Base-by-base conservation (phyloP, 2,797 vertebrate species). In the Sus cebifrons region DNA sequence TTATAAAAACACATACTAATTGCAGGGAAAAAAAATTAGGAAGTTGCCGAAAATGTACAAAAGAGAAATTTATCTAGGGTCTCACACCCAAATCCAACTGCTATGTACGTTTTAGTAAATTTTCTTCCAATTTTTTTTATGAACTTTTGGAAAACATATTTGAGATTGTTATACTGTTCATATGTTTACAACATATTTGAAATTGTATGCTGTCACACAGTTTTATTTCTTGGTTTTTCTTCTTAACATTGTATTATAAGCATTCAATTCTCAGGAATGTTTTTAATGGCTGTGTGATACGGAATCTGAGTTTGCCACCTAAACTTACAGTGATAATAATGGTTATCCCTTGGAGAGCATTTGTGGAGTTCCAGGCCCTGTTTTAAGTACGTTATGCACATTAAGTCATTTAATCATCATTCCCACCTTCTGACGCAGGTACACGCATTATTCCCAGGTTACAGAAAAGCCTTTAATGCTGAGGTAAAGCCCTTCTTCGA, bases 1-100 rank as follows among this genome's bases (percentile, higher is more conserved):
- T 97, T 92, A 86, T 94, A 74, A 96, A 94, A 89, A 67, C 92
- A 82, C 83, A 83, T 75, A 71, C 60, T 95, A 95, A 96, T 96
- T 95, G 86, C 91, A 86, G 92, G 36, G 36, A 84, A 82, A 78
- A 79, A 85, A 97, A 88, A 78, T 29, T 21, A 70, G 27, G 83
- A 95, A 89, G 81, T 77, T 89, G 86, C 95, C 94, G 92, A 97
- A 91, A 86, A 86, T 87, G 65, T 75, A 64, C 18, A 68, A 91
- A 88, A 82, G 71, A 82, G 71, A 95, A 82, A 84, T 82, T 68
- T 94, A 79, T 87, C 85, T 74, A 27, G 83, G 75, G 8, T 70
- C 40, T 91, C 67, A 71, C 29, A 65, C 25, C 77, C 65, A 32
- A 79, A 86, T 82, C 70, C 78, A 64, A 56, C 49, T 56, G 54